Base-by-base conservation (phyloP, 2,888 invertebrate species). In the Schizotus pectinicornis region DNA sequence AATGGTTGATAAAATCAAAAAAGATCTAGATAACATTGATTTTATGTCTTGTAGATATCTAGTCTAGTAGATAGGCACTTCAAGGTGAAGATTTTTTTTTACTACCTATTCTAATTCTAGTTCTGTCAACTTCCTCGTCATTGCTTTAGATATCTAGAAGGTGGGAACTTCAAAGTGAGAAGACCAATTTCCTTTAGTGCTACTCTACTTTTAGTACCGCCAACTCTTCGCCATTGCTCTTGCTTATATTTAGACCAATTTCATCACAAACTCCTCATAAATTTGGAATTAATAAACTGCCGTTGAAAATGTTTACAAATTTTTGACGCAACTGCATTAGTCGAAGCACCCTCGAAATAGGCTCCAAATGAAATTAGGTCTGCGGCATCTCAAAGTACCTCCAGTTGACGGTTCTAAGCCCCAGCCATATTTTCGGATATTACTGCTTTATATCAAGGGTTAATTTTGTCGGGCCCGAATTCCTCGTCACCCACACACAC, bases 381-480 rank as follows among this genome's bases (percentile, higher is more conserved):
- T 37, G 34, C 36, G 22, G 14, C 22, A 14, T 48, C 22, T 22
- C 22, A 22, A 22, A 22, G 38, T 50, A 32, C 9, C n/a, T 41
- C 7, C 50, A 41, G 50, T 41, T 50, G 50, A 41, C 50, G 41
- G 41, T 36, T 50, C 8, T 7, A 39, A 11, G 32, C 8, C n/a
- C n/a, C 22, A 31, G 11, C 32, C 22, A 50, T 50, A 32, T 41
- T 9, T 31, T 31, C 9, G 14, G 11, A 12, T 6, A 22, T 13
- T 37, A 22, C 41, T 31, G 50, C 12, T 50, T 41, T 9, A 43
- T 43, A 43, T 43, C 43, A 31, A 43, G 43, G 43, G 43, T 14
- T 43, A 30, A 43, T 14, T 22, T 42, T 22, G 6, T 7, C 6
- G 2, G 22, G 11, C 2, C 31, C 31, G 9, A 30, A 22, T 22